These are phyloP conservation scores for Pagetopsis macropterus DNA, from an alignment of 2,797 vertebrate species.

Conservation along the genomic window DNA sequence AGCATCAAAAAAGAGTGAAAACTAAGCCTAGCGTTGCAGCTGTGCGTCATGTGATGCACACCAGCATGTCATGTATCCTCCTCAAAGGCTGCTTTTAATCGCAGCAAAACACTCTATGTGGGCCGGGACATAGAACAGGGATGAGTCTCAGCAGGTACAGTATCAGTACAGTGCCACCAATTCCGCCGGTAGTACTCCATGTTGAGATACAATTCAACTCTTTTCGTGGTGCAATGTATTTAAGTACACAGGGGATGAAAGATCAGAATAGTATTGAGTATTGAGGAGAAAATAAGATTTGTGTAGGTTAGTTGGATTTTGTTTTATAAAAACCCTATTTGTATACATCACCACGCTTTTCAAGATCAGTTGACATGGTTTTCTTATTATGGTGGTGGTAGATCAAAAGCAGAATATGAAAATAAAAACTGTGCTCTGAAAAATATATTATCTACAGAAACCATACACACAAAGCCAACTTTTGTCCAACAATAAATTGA, in stretches of 20 bases:
- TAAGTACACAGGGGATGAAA: constrained; percentile 57
- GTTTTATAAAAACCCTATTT: too few species aligned
- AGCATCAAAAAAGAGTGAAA: too few species aligned
- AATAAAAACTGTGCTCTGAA: too few species aligned
- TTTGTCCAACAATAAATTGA: not conserved
- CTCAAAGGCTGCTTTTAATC: constrained; percentile 44
- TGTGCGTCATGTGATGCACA: not conserved
- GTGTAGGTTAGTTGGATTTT: too few species aligned
- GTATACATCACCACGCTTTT: not conserved
- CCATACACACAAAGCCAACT: not conserved
- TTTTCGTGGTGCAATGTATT: constrained; percentile 57
- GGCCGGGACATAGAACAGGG: constrained; percentile 49
- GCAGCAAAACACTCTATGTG: constrained; percentile 51
- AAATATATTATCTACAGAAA: not conserved
- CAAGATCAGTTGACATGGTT: not conserved
- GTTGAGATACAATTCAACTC: constrained; percentile 60
- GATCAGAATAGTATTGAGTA: constrained; percentile 37
- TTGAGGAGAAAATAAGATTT: not conserved
- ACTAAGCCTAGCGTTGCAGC: too few species aligned
- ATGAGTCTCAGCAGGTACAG: constrained; percentile 47
- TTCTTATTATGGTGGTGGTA: too few species aligned
- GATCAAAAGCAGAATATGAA: too few species aligned
- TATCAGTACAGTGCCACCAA: constrained; percentile 21
- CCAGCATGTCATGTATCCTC: constrained; percentile 36
- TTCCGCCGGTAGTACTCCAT: constrained; percentile 53